Base-by-base conservation (phyloP, 2,888 invertebrate species). In the Chelonus formosanus region DNA sequence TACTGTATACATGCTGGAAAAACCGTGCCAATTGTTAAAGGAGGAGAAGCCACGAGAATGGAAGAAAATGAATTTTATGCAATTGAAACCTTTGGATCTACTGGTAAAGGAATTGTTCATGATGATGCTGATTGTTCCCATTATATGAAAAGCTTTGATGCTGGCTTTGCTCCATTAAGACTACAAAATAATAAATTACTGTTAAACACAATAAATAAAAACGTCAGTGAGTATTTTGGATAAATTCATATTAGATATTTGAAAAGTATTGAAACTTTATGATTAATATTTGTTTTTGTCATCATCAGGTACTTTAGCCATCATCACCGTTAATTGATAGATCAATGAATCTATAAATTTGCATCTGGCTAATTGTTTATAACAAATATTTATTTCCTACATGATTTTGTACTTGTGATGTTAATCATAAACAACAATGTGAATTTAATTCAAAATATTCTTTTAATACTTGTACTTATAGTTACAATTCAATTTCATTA, bases 51-150 rank as follows among this genome's bases (percentile, higher is more conserved):
- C 0, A 96, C 95, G 0, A 91, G 94, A 69, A 99, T 99, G 99
- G 99, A 99, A 85, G 98, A 98, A 84, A 96, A 97, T 81, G 98
- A 98, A 85, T 96, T 98, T 85, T 99, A 98, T 86, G 98, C 98
- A 0, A 99, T 99, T 75, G 99, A 99, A 86, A 99, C 99, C 0
- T 99, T 99, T 83, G 99, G 99, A 50, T 98, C 98, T 5, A 99
- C 99, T 1, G 99, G 99, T 2, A 90, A 91, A 61, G 95, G 95
- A 0, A 86, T 92, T 68, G 98, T 99, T 2, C 98, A 98, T 81
- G 98, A 99, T 82, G 99, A 99, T 81, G 96, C 98, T 94, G 99
- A 99, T 81, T 95, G 96, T 77, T 98, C 98, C 10, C 99, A 99
- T 86, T 99, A 99, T 84, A 99, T 99, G 98, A 98, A 98, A 85